Evolutionary conservation across 2,797 vertebrate genomes (phyloP).

Genomic region (Mionectes olivaceus): DNA sequence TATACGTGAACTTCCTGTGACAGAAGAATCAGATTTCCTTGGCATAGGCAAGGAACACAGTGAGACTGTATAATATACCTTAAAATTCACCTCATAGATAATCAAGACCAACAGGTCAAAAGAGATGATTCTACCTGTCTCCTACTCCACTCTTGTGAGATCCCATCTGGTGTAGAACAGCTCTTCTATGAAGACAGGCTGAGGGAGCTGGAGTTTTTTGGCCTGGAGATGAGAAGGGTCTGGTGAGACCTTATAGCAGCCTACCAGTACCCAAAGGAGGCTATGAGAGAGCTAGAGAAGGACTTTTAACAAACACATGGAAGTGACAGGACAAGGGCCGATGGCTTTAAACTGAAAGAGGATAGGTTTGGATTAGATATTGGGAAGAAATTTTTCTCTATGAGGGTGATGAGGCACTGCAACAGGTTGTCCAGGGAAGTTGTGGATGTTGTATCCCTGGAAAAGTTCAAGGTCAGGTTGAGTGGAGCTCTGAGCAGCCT

Average conservation of each 20-base stretch:
- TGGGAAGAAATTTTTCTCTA: background rate
- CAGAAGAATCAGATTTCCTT: background rate
- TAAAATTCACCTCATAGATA: background rate
- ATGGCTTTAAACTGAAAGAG: background rate
- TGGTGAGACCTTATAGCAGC: background rate
- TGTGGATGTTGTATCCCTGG: background rate
- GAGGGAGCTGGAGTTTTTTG: background rate
- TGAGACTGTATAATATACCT: background rate
- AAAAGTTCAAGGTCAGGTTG: background rate
- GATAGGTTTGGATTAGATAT: background rate
- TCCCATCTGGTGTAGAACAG: background rate
- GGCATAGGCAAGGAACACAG: background rate
- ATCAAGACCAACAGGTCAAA: background rate
- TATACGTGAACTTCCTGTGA: rapidly evolving
- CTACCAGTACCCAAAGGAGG: background rate
- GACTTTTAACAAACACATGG: background rate
- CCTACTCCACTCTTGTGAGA: background rate
- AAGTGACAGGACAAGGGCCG: background rate
- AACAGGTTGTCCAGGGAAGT: background rate
- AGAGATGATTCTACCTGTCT: background rate
- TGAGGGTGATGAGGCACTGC: background rate
- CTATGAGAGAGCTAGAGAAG: background rate
- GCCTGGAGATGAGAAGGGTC: background rate
- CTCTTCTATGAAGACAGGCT: background rate
- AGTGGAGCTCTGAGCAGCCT: background rate